Evolutionary conservation across 2,888 invertebrate species (phyloP).

Genomic region (Rhaphigaster nebulosa): DNA sequence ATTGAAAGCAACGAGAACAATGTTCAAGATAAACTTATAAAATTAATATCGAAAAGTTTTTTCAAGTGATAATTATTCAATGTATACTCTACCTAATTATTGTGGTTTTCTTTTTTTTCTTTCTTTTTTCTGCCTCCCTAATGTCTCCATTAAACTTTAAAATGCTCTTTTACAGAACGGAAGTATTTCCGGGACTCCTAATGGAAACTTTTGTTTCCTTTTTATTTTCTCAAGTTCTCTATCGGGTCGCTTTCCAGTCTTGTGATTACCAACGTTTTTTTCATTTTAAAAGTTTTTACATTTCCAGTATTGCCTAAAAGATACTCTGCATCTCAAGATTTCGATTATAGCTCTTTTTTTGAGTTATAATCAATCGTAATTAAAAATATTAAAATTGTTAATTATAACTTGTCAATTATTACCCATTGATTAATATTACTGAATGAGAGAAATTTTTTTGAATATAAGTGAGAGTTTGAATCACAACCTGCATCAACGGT

Average conservation of each 20-base stretch:
- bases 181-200: constrained; percentile 23
- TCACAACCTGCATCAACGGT: neutral
- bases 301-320: neutral
- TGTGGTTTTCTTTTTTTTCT: neutral
- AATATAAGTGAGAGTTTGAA: neutral
- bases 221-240: constrained; percentile 22
- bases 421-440: neutral
- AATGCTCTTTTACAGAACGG: constrained; percentile 7
- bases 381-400: neutral
- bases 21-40: neutral
- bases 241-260: neutral
- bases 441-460: neutral
- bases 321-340: neutral
- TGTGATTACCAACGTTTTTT: neutral
- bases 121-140: neutral
- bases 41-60: neutral
- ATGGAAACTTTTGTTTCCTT: constrained; percentile 13
- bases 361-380: too few relatives aligned
- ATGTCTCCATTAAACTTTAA: constrained; percentile 30
- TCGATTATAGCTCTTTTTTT: neutral
- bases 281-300: neutral
- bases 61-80: neutral
- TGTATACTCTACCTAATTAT: neutral
- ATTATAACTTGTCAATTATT: neutral
- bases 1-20: neutral